Evolutionary conservation across 2,888 invertebrate genomes (phyloP).

Genomic region (Mycogona germanica): DNA sequence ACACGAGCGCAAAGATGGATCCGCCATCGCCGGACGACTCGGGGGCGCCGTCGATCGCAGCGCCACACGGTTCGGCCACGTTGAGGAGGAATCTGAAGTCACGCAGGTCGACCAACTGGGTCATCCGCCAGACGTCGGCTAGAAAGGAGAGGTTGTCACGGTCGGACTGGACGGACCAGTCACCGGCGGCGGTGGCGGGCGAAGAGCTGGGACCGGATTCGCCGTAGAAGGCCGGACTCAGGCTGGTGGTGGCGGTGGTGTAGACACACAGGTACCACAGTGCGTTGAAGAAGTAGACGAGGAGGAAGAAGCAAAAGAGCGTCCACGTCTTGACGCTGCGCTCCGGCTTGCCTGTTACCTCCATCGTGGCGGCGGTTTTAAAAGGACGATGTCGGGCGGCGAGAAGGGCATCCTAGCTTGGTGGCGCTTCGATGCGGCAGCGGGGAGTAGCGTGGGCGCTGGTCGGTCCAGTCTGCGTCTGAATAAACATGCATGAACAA

Average conservation of each 20-base stretch:
- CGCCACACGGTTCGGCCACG: not conserved
- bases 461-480: no score
- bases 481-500: no score
- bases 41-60: no score
- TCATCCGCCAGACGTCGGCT: not conserved
- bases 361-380: constrained; percentile 1
- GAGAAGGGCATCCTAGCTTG: no score
- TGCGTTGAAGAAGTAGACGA: constrained; percentile 9
- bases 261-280: constrained; percentile 9
- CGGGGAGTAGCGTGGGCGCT: no score
- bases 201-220: not conserved
- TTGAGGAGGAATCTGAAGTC: constrained; percentile 17
- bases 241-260: not conserved
- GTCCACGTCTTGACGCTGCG: not conserved
- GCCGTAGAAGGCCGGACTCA: not conserved
- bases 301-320: not conserved
- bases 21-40: not conserved
- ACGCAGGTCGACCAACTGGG: constrained; percentile 11
- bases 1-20: constrained; percentile 15
- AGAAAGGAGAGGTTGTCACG: constrained; percentile 7
- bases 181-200: not conserved
- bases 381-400: no score
- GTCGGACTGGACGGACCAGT: not conserved
- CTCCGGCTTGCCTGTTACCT: not conserved
- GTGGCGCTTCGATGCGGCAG: no score